Evolutionary conservation across 2,888 invertebrate species (phyloP).

Genomic region (Nasonia oneida): DNA sequence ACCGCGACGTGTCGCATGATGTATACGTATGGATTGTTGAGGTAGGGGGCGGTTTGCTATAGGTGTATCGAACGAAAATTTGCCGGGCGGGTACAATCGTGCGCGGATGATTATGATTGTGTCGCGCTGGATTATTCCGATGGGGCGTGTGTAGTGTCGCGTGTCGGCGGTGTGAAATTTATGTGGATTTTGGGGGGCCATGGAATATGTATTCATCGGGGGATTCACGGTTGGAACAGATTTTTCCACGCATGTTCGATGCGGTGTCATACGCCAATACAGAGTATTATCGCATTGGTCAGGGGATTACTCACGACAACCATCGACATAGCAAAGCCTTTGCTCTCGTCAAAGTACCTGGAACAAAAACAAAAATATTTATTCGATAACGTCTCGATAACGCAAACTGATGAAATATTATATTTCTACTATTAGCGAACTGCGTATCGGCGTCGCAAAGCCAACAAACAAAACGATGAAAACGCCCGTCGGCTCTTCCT

Average conservation of each 20-base stretch:
- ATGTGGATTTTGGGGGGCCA: neutral
- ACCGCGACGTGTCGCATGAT: neutral
- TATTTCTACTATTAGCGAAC: neutral
- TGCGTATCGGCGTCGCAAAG: neutral
- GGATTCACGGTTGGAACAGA: neutral
- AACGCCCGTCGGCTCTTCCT: neutral
- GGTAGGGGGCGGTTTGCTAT: constrained; percentile 8
- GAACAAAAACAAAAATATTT: constrained; percentile 6
- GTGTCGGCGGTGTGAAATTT: neutral
- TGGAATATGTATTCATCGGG: neutral
- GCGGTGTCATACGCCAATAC: too few relatives aligned
- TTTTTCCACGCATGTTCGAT: neutral
- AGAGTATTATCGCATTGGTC: neutral
- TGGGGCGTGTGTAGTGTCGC: neutral
- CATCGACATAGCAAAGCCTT: neutral
- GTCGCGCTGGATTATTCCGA: neutral
- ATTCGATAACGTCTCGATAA: neutral
- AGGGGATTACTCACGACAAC: neutral
- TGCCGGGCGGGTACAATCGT: neutral
- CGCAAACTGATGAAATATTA: neutral
- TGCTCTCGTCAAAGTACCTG: neutral
- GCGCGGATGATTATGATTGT: neutral
- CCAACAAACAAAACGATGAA: neutral
- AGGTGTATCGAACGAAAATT: neutral
- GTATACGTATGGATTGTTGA: neutral